Conservation (phyloP, 2,797 vertebrate species). For the Myotis myotis region DNA sequence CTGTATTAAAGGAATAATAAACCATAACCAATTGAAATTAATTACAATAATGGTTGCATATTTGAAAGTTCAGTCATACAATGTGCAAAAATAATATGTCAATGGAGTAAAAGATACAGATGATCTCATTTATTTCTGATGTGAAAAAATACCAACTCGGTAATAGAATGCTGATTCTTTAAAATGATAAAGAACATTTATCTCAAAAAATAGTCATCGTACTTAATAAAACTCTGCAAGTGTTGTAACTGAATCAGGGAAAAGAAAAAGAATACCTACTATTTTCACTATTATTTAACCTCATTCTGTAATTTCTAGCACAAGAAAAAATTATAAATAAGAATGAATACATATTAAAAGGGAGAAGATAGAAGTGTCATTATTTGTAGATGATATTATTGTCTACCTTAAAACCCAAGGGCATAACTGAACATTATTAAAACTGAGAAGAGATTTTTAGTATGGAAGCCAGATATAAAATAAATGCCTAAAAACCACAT, state of each 20-base stretch:
- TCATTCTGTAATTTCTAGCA: constrained; percentile 48
- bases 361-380: background rate
- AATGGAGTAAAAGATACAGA: constrained; percentile 27
- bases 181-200: constrained; percentile 22
- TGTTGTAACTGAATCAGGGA: background rate
- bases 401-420: background rate
- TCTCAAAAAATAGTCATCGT: background rate
- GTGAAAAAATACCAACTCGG: background rate
- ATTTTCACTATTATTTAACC: constrained; percentile 36
- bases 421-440: background rate
- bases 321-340: constrained; percentile 13
- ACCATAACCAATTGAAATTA: constrained; percentile 58
- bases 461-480: constrained; percentile 22
- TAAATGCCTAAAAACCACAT: background rate
- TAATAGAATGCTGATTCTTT: background rate
- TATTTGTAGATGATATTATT: background rate
- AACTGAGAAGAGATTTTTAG: background rate
- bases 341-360: background rate
- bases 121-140: constrained; percentile 13
- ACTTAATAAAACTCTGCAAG: constrained; percentile 39
- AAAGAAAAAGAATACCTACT: constrained; percentile 8
- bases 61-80: constrained; percentile 36
- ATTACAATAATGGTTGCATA: constrained; percentile 54
- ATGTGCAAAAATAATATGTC: constrained; percentile 53
- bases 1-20: constrained; percentile 59